A percentile compares a stretch with the other conserved stretches of the same genome.
Evolutionary conservation across 2,888 invertebrate species (phyloP).

Genomic region (Eupelmus urozonus): DNA sequence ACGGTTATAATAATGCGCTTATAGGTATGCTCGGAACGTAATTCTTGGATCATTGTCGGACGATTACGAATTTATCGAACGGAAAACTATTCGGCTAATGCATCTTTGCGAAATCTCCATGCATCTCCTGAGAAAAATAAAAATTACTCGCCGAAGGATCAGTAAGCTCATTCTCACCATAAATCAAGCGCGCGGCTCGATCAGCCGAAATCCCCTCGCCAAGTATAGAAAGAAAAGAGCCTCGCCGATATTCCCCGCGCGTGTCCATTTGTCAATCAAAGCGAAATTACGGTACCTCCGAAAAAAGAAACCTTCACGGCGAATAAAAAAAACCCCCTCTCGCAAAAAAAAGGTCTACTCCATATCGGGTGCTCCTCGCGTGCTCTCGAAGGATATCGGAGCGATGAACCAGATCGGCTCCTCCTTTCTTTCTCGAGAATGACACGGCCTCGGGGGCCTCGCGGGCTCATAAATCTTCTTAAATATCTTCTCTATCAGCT

Average conservation of each 20-base stretch:
- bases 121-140: no score
- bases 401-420: conserved; percentile 28
- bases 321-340: background rate
- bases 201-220: conserved; percentile 22
- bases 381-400: background rate
- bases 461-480: conserved; percentile 71
- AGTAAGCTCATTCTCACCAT: background rate
- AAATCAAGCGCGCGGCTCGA: conserved; percentile 24
- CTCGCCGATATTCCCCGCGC: background rate
- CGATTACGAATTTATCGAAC: background rate
- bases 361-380: background rate
- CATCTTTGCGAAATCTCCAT: no score
- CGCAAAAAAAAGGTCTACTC: background rate
- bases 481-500: conserved; percentile 71
- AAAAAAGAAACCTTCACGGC: background rate
- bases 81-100: no score
- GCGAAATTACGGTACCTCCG: conserved; percentile 21
- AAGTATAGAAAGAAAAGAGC: conserved; percentile 13
- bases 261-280: conserved; percentile 52
- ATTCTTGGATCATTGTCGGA: no score
- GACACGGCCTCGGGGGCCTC: conserved; percentile 34
- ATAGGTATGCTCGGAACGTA: background rate
- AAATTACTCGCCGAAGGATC: conserved; percentile 16
- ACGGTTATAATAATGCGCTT: conserved; percentile 21
- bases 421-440: background rate